Evolutionary conservation across 2,113 vertebrate species (phyloP).

Genomic region (Vidua macroura): DNA sequence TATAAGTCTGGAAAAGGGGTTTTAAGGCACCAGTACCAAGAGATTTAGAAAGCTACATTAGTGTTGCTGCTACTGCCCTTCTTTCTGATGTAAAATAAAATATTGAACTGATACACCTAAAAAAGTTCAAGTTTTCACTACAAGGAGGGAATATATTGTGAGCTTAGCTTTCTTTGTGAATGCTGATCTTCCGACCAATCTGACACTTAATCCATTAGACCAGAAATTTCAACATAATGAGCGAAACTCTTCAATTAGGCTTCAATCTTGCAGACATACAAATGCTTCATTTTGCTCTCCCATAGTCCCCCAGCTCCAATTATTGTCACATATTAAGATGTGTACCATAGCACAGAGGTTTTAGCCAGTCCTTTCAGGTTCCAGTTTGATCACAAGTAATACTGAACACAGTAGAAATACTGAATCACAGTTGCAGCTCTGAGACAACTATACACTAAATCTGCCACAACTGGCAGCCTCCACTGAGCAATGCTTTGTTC

Average conservation of each 20-base stretch:
- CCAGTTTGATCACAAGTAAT: not conserved
- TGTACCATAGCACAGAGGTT: not conserved
- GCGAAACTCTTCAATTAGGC: not conserved
- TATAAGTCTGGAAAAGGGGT: not conserved
- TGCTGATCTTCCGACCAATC: not conserved
- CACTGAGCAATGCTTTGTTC: not conserved
- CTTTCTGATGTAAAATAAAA: conserved; percentile 5
- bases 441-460: not conserved
- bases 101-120: not conserved
- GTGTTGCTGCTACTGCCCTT: not conserved
- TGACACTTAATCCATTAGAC: not conserved
- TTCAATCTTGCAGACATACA: not conserved
- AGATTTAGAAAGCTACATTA: conserved; percentile 5
- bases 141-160: not conserved
- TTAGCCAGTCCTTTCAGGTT: not conserved
- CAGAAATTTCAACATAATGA: not conserved
- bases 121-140: not conserved
- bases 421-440: not conserved
- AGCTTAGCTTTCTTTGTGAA: not conserved
- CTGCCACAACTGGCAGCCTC: not conserved
- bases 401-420: not conserved
- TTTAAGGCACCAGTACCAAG: not conserved
- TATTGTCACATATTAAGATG: not conserved
- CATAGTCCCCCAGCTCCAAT: not conserved
- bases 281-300: not conserved